phyloP scores from a whole-genome alignment of 2,888 invertebrate species.

The Ophion slaviceki region DNA sequence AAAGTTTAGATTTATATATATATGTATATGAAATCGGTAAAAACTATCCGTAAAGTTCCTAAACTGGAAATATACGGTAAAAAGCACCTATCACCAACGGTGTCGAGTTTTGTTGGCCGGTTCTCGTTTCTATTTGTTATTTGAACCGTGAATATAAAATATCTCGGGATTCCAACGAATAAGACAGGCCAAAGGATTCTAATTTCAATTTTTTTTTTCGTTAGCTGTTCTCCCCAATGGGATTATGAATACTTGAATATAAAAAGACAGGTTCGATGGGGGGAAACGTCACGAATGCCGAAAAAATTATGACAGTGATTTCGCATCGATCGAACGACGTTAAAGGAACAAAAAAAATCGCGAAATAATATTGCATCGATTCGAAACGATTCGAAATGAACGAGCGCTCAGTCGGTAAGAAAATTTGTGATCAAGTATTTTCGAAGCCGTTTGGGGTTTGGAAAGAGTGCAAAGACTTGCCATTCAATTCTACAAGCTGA shows the following conservation, averaged over 20 bases:
- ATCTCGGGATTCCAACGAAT: neutral
- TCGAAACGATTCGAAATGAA: no score
- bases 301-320: neutral
- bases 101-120: neutral
- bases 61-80: neutral
- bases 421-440: no score
- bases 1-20: slow-evolving; percentile 65
- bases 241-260: neutral
- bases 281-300: neutral
- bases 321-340: neutral
- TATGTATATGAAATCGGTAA: slow-evolving; percentile 22
- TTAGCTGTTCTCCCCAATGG: neutral
- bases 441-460: no score
- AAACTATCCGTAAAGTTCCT: slow-evolving; percentile 46
- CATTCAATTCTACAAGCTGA: no score
- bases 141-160: neutral
- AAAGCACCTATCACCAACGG: neutral
- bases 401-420: no score
- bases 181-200: neutral
- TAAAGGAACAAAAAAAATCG: neutral
- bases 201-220: neutral
- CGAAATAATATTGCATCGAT: neutral
- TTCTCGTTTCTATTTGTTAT: slow-evolving; percentile 4
- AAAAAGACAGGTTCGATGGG: neutral
- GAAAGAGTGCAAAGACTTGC: no score